Evolutionary conservation across 1,140 invertebrate genomes (phyloP).

Genomic region (Trialeurodes vaporariorum): DNA sequence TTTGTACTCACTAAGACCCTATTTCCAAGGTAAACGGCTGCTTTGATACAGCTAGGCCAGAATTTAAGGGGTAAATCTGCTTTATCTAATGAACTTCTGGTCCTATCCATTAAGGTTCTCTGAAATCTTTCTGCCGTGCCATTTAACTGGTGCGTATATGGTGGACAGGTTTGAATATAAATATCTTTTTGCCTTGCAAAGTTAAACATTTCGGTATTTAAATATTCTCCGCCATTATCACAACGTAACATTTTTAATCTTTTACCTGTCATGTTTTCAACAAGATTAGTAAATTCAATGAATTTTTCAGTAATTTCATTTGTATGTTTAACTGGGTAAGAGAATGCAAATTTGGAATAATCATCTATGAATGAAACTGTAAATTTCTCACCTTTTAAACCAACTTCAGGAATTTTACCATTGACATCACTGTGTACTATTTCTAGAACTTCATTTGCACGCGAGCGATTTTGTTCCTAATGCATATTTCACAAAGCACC

Average conservation of each 20-base stretch:
- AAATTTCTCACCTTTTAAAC: conserved; percentile 7
- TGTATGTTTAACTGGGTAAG: conserved; percentile 16
- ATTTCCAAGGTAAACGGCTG: not conserved
- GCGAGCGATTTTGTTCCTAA: conserved; percentile 1
- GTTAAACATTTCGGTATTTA: conserved; percentile 11
- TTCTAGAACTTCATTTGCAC: conserved; percentile 12
- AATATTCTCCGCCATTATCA: conserved; percentile 22
- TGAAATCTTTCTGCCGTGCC: conserved; percentile 30
- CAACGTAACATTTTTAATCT: conserved; percentile 16
- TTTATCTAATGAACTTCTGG: conserved; percentile 1
- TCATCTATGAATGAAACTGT: conserved; percentile 17
- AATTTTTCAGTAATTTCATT: conserved; percentile 10
- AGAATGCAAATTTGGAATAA: conserved; percentile 12
- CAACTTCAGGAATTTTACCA: conserved; percentile 5
- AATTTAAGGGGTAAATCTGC: conserved; percentile 5
- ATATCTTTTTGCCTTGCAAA: conserved; percentile 28
- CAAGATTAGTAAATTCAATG: conserved; percentile 7
- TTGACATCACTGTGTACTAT: conserved; percentile 15
- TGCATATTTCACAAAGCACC: not conserved
- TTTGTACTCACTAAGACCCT: not conserved
- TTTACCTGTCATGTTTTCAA: not conserved
- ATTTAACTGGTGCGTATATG: conserved; percentile 33
- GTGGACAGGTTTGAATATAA: conserved; percentile 21
- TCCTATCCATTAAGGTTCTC: conserved; percentile 17
- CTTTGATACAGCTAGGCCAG: conserved; percentile 11